Evolutionary conservation across 2,797 vertebrate species (phyloP).

Genomic region (Enteromius fasciolatus): DNA sequence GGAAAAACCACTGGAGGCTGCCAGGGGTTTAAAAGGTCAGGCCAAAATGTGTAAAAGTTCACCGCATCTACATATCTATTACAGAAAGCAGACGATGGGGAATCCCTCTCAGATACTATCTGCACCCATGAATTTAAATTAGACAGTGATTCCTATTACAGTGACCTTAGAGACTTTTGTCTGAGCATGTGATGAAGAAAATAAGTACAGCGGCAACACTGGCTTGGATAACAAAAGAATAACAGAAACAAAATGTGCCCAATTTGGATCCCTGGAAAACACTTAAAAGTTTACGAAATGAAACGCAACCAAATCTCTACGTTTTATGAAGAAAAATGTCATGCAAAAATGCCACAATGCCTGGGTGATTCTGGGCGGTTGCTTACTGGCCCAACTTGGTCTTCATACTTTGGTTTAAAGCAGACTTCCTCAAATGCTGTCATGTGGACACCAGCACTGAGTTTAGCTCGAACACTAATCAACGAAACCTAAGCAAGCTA

Average conservation of each 20-base stretch:
- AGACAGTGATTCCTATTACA: neutral
- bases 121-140: slow-evolving; percentile 18
- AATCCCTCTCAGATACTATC: slow-evolving; percentile 21
- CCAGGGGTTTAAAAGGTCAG: slow-evolving; percentile 26
- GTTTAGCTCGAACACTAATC: neutral
- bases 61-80: slow-evolving; percentile 13
- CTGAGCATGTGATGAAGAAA: neutral
- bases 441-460: neutral
- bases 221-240: neutral
- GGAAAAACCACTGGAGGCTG: neutral
- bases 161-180: slow-evolving; percentile 2
- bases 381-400: neutral
- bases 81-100: slow-evolving; percentile 7
- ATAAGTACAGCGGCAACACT: slow-evolving; percentile 7
- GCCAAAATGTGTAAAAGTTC: slow-evolving; percentile 30
- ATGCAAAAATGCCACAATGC: neutral
- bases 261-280: neutral
- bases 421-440: neutral
- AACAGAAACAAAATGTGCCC: neutral
- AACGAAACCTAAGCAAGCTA: neutral
- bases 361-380: neutral
- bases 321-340: neutral
- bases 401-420: slow-evolving; percentile 3
- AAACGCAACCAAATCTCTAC: neutral
- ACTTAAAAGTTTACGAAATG: neutral